Evolutionary conservation across 2,888 invertebrate species (phyloP).

Genomic region (Cantharis rustica): DNA sequence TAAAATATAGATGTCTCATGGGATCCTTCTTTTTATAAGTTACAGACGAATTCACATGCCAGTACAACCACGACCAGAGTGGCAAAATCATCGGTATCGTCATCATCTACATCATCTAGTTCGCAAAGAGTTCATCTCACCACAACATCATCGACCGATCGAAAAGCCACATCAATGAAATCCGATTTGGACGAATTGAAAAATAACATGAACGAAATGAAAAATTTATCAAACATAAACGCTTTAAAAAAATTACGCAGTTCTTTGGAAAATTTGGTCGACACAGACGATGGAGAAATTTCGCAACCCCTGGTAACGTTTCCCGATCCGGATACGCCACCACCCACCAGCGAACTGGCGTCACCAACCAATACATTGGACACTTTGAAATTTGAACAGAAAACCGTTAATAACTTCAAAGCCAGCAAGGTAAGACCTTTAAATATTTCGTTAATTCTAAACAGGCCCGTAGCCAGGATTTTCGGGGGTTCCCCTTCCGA

Average conservation of each 20-base stretch:
- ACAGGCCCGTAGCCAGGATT: no score
- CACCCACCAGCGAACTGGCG: constrained; percentile 57
- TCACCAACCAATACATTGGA: constrained; percentile 58
- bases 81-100: constrained; percentile 44
- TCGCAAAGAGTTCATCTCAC: constrained; percentile 56
- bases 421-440: constrained; percentile 66
- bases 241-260: constrained; percentile 59
- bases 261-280: constrained; percentile 80
- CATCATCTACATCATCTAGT: constrained; percentile 59
- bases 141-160: constrained; percentile 63
- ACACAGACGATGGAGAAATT: constrained; percentile 63
- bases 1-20: constrained; percentile 39
- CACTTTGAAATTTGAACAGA: constrained; percentile 82
- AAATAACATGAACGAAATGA: constrained; percentile 87
- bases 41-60: constrained; percentile 62
- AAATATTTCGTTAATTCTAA: no score
- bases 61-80: constrained; percentile 62
- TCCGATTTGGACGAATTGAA: constrained; percentile 79
- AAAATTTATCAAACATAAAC: constrained; percentile 61
- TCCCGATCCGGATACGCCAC: constrained; percentile 75
- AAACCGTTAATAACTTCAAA: constrained; percentile 77
- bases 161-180: constrained; percentile 83
- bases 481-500: no score
- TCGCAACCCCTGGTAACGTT: constrained; percentile 77
- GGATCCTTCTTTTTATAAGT: constrained; percentile 38